phyloP scores from a whole-genome alignment of 2,888 invertebrate species.

The Geophilus truncorum region DNA sequence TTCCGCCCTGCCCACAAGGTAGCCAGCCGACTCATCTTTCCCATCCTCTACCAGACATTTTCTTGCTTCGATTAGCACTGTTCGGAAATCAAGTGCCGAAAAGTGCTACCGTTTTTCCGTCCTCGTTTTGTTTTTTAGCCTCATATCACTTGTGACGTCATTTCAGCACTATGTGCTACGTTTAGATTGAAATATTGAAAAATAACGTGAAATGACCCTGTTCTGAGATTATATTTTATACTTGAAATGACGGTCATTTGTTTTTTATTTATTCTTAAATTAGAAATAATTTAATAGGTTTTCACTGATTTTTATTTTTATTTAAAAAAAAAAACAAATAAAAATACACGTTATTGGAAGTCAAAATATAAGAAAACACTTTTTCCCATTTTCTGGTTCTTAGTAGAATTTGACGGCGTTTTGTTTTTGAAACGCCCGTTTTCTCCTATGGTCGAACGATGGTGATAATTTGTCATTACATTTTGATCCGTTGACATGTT shows the following conservation, averaged over 20 bases:
- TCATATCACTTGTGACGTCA: too few relatives aligned
- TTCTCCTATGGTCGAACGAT: slow-evolving; percentile 4
- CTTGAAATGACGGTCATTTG: too few relatives aligned
- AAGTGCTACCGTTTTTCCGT: not conserved
- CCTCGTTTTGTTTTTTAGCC: not conserved
- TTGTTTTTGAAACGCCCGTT: not conserved
- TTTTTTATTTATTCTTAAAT: too few relatives aligned
- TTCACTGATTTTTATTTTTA: not conserved
- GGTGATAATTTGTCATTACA: not conserved
- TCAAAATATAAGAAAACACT: not conserved
- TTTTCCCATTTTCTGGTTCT: not conserved
- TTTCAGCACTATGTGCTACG: not conserved
- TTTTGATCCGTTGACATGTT: not conserved
- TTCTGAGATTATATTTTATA: too few relatives aligned
- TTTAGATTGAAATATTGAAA: too few relatives aligned
- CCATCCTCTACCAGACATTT: not conserved
- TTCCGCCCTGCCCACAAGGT: slow-evolving; percentile 6
- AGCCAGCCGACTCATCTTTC: slow-evolving; percentile 24
- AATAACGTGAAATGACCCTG: too few relatives aligned
- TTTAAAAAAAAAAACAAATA: not conserved
- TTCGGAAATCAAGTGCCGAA: not conserved
- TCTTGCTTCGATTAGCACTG: slow-evolving; percentile 7
- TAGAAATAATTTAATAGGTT: too few relatives aligned
- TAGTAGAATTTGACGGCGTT: not conserved
- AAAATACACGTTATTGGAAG: not conserved